Base-by-base conservation (phyloP, 1,140 invertebrate genomes). In the Chionoecetes opilio region DNA sequence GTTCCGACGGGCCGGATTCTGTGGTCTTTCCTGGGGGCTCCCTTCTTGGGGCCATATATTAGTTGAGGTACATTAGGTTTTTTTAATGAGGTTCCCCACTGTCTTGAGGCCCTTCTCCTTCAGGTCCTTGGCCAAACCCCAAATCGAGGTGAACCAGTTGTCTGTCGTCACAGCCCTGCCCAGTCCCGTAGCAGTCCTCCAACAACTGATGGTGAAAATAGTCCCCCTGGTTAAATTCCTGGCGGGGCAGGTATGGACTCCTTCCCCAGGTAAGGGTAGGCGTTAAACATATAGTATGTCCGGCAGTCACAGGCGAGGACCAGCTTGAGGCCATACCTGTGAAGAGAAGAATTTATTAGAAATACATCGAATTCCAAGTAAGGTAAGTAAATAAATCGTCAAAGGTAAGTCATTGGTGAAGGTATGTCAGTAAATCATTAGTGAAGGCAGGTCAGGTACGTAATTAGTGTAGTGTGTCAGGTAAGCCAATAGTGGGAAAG, bases 61-160 rank as follows among this genome's bases (percentile, higher is more conserved):
- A n/a, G n/a, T n/a, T n/a, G n/a, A 38, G 53, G 91, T 26, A 84
- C 3, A 26, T 82, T 34, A 17, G 91, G 32, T n/a, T 82, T 75
- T 92, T 84, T 92, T 84, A 6, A 37, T 82, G 32, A 92, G 37
- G 35, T 75, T 92, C 8, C 75, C 82, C 31, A 92, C 91, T 6
- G n/a, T 84, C 0, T 35, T 37, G 17, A 92, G 14, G 32, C 82
- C 82, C 11, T 26, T n/a, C 6, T 92, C 29, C 32, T 32, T 3
- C 8, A 92, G 91, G 3, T 5, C 75, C 26, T 85, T 35, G 32
- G 35, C 91, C 82, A 92, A 31, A 82, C 34, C n/a, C n/a, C n/a
- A 82, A 34, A 92, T 75, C 3, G 82, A 92, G 9, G 91, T 92
- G 82, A 92, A 92, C 37, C 91, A 92, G 91, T 92, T 92, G 37